Evolutionary conservation across 2,888 invertebrate genomes (phyloP), one percentile per base, ranked within the genome.

Genomic region (Spodoptera littoralis): DNA sequence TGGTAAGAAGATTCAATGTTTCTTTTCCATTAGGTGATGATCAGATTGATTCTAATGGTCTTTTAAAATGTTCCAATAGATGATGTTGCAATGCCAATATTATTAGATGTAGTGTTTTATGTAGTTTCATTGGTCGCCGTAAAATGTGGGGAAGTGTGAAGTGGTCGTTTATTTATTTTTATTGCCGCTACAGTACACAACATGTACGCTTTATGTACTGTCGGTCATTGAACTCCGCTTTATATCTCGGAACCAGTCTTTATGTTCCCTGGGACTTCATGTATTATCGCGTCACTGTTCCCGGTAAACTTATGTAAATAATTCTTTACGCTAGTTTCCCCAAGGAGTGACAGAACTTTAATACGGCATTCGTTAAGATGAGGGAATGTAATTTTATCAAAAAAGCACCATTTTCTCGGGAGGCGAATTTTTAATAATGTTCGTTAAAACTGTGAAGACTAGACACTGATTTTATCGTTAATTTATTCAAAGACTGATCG

Each of bases 111-210:
- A 56, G 50, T 46, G 24, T 59, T 62, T 50, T 60, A 60, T 66
- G 53, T 48, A 47, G 43, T 52, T 54, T 62, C 41, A 68, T 50
- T 55, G 58, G 46, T 4, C 44, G 43, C 44, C 13, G 50, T 67
- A 70, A 70, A 73, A 0, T 52, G 47, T 41, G 5, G 41, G 12
- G 13, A 30, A 48, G 57, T 62, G 69, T 48, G 45, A 73, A 52
- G 47, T 68, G 69, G 30, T 49, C 48, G 24, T 51, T 68, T 62
- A 48, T 58, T 61, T 61, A 51, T 22, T 52, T 67, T 72, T 65
- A 69, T 64, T 56, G 22, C 54, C 12, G 8, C 51, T 13, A 13
- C 52, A 36, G 36, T 36, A 30, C 41, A 27, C n/a, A 24, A 24
- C 36, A 22, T 22, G 55, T 52, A 55, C 42, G 22, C 11, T 57